These are phyloP conservation scores for Chrysotoxum bicinctum DNA, from an alignment of 2,888 invertebrate species.

Conservation along the genomic window DNA sequence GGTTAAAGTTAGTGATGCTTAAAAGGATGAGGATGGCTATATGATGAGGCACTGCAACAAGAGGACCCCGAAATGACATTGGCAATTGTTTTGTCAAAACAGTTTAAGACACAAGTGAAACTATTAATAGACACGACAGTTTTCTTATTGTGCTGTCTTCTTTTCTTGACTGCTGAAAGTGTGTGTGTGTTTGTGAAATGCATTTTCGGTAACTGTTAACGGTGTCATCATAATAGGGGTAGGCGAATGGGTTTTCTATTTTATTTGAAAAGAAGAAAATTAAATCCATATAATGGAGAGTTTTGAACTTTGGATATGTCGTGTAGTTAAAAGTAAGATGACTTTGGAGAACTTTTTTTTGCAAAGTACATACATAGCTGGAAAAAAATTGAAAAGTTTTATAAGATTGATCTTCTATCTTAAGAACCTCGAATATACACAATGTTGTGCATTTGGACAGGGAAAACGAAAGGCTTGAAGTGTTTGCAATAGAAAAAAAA, in stretches of 20 bases:
- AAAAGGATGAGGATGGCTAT: constrained; percentile 14
- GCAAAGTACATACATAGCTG: too few species aligned
- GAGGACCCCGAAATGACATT: constrained; percentile 42
- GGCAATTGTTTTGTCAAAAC: constrained; percentile 65
- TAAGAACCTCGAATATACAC: background rate
- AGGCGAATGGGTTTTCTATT: background rate
- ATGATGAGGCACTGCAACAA: constrained; percentile 43
- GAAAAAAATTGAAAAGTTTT: background rate
- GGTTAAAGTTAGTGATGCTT: constrained; percentile 30
- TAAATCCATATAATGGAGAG: constrained; percentile 31
- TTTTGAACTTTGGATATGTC: background rate
- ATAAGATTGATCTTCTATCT: background rate
- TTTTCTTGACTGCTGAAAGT: constrained; percentile 4
- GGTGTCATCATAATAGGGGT: background rate
- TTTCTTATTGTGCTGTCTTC: background rate
- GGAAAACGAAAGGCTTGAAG: background rate
- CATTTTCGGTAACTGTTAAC: constrained; percentile 52
- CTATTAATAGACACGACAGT: constrained; percentile 34
- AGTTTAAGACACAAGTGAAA: constrained; percentile 63
- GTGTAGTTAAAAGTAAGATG: constrained; percentile 13
- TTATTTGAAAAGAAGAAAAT: constrained; percentile 28
- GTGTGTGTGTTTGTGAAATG: constrained; percentile 33
- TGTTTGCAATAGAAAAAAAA: too few species aligned
- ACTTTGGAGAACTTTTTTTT: background rate
- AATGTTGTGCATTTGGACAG: background rate